phyloP scores from a whole-genome alignment of 2,888 invertebrate genomes.

The Lithodes maja region DNA sequence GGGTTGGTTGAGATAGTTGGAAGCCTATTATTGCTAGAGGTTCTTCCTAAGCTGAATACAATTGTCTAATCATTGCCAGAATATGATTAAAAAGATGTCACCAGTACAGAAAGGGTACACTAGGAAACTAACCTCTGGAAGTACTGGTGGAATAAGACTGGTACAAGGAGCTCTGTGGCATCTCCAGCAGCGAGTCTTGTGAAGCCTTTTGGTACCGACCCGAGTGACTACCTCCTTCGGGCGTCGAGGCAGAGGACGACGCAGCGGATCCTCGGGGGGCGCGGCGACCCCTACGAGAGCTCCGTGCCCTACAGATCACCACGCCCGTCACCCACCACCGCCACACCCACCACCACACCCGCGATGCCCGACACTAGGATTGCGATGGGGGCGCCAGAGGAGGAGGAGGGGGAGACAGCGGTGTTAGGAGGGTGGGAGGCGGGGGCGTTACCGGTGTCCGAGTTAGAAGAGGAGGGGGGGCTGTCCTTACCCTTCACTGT shows the following conservation, averaged over 20 bases:
- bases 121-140: slow-evolving; percentile 43
- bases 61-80: too few species aligned
- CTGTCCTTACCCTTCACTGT: too few species aligned
- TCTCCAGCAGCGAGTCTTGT: slow-evolving; percentile 44
- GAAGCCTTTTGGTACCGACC: slow-evolving; percentile 19
- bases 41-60: too few species aligned
- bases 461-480: too few species aligned
- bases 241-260: slow-evolving; percentile 20
- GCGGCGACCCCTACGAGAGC: neutral
- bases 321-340: slow-evolving; percentile 56
- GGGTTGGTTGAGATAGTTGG: too few species aligned
- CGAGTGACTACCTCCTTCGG: slow-evolving; percentile 23
- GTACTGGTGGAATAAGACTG: slow-evolving; percentile 33
- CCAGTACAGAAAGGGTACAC: neutral
- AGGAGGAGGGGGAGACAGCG: neutral
- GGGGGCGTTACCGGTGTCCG: too few species aligned
- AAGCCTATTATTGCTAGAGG: too few species aligned
- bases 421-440: neutral
- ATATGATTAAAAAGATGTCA: neutral
- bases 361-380: slow-evolving; percentile 41
- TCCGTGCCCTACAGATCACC: slow-evolving; percentile 51
- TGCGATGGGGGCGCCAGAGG: slow-evolving; percentile 17
- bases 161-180: slow-evolving; percentile 41
- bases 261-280: neutral
- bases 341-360: slow-evolving; percentile 58